phyloP scores from a whole-genome alignment of 1,140 invertebrate genomes.

The Paramacrobiotus metropolitanus region DNA sequence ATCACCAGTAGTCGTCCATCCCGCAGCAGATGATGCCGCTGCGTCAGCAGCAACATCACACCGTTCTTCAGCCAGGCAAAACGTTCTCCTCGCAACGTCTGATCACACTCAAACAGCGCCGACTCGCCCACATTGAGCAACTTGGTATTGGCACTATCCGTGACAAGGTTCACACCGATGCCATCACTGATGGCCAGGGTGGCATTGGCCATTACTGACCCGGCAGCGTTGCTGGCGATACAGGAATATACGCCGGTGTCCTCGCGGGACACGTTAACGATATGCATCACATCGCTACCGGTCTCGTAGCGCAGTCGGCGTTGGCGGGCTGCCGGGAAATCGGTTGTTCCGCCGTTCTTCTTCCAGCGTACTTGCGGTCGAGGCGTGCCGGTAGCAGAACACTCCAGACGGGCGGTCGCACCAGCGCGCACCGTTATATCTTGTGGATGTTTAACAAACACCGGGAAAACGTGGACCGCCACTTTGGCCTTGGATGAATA shows the following conservation, averaged over 20 bases:
- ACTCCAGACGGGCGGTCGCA: slow-evolving; percentile 22
- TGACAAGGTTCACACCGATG: background rate
- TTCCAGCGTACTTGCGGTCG: slow-evolving; percentile 62
- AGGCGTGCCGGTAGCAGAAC: slow-evolving; percentile 58
- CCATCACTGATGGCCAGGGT: slow-evolving; percentile 38
- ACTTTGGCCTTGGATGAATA: background rate
- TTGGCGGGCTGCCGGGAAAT: slow-evolving; percentile 6
- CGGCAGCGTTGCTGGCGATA: slow-evolving; percentile 55
- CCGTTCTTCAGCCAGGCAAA: background rate
- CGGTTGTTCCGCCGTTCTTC: slow-evolving; percentile 38
- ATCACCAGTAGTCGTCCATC: background rate
- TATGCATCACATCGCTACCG: slow-evolving; percentile 48
- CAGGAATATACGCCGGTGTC: slow-evolving; percentile 75
- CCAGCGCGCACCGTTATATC: background rate
- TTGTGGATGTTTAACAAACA: background rate
- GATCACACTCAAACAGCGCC: background rate
- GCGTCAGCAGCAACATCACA: background rate
- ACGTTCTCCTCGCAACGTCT: background rate
- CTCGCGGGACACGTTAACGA: slow-evolving; percentile 44
- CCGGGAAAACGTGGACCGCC: background rate
- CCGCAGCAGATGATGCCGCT: background rate
- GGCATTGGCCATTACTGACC: slow-evolving; percentile 47
- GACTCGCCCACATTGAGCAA: background rate
- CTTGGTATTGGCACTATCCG: background rate
- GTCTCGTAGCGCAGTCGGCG: slow-evolving; percentile 26